Conservation (phyloP, 2,888 invertebrate genomes). For the Heliconius hortense region DNA sequence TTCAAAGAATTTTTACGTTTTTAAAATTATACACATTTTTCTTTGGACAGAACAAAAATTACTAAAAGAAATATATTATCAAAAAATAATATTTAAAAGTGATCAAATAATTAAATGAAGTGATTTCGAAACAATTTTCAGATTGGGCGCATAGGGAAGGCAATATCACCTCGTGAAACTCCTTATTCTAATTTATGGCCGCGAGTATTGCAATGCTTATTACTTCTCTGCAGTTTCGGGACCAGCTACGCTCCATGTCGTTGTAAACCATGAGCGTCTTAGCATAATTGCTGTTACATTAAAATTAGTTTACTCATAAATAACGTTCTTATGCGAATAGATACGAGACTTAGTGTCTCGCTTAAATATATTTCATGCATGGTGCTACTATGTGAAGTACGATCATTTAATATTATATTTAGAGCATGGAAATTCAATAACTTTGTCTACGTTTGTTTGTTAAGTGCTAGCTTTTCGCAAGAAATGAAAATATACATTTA, state of each 20-base stretch:
- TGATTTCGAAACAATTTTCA: slow-evolving; percentile 47
- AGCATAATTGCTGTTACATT: slow-evolving; percentile 78
- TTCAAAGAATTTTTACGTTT: slow-evolving; percentile 2
- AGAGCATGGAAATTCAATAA: neutral
- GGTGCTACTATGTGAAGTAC: slow-evolving; percentile 23
- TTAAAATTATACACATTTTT: neutral
- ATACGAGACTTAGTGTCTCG: slow-evolving; percentile 40
- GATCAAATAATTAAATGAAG: neutral
- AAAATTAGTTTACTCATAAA: slow-evolving; percentile 76
- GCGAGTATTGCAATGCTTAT: slow-evolving; percentile 78
- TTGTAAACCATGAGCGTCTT: slow-evolving; percentile 77
- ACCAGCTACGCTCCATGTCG: slow-evolving; percentile 75
- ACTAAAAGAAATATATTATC: neutral
- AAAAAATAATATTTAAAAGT: neutral
- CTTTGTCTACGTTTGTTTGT: neutral
- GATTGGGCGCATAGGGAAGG: slow-evolving; percentile 45
- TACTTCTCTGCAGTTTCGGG: slow-evolving; percentile 77
- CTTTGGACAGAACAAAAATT: neutral
- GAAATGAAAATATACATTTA: too few relatives aligned
- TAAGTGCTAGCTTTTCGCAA: neutral
- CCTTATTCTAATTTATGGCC: slow-evolving; percentile 77
- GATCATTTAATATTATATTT: slow-evolving; percentile 32
- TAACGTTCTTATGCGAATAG: slow-evolving; percentile 71
- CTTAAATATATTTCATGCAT: slow-evolving; percentile 38
- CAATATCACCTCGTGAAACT: slow-evolving; percentile 65